phyloP scores from a whole-genome alignment of 1,140 invertebrate species.

The Pinna nobilis region DNA sequence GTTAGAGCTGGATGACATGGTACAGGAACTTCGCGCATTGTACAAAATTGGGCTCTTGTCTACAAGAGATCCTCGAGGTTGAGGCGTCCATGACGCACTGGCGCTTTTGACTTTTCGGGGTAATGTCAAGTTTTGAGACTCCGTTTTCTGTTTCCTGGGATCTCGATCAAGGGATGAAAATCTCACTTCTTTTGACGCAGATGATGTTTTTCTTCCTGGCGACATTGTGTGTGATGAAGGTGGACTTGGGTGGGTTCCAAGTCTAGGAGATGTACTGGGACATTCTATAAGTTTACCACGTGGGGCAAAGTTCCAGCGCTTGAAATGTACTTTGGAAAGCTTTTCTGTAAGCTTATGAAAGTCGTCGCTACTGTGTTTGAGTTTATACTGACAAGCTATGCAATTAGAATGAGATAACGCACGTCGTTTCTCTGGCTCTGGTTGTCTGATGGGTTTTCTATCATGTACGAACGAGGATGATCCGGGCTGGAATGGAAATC shows the following conservation, averaged over 20 bases:
- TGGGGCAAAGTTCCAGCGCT: constrained; percentile 23
- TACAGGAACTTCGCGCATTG: too few species aligned
- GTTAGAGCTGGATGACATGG: too few species aligned
- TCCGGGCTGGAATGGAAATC: constrained; percentile 28
- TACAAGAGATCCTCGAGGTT: too few species aligned
- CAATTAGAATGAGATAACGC: constrained; percentile 2
- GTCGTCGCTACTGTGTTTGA: constrained; percentile 30
- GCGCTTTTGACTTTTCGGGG: too few species aligned
- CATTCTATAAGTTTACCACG: constrained; percentile 2
- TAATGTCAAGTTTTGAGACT: too few species aligned
- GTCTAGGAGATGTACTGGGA: background rate
- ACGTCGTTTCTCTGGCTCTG: constrained; percentile 1
- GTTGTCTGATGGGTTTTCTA: constrained; percentile 1
- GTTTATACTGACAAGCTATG: constrained; percentile 33
- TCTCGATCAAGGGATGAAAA: background rate
- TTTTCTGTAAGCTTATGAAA: constrained; percentile 13
- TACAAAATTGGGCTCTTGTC: too few species aligned
- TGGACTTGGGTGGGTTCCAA: background rate
- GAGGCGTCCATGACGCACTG: too few species aligned
- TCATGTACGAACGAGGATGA: constrained; percentile 14
- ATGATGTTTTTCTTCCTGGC: background rate
- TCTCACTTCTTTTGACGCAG: background rate
- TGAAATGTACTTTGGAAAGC: background rate
- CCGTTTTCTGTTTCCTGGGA: background rate
- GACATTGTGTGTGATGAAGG: background rate